Conservation (phyloP, 2,888 invertebrate species). For the Drosophila infuscata region DNA sequence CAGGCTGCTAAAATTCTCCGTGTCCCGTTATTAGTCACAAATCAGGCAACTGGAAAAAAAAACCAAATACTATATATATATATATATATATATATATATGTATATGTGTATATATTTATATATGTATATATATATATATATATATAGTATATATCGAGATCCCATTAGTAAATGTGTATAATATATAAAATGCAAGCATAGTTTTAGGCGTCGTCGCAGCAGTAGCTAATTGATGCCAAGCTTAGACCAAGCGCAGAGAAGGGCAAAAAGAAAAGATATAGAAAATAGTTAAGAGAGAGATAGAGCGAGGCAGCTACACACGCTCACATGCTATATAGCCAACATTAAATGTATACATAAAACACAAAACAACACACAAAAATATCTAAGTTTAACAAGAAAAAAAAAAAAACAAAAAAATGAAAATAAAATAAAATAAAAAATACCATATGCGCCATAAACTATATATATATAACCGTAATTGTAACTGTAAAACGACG, state of each 20-base stretch:
- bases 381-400: conserved; percentile 31
- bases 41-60: conserved; percentile 16
- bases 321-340: conserved; percentile 59
- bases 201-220: conserved; percentile 49
- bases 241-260: conserved; percentile 51
- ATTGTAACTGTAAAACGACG: conserved; percentile 45
- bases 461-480: conserved; percentile 37
- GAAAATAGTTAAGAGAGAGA: conserved; percentile 12
- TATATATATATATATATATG: neutral
- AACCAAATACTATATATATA: conserved; percentile 14
- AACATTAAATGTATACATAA: conserved; percentile 42
- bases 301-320: conserved; percentile 13
- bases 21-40: conserved; percentile 43
- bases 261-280: conserved; percentile 9
- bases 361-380: neutral
- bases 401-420: neutral
- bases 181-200: conserved; percentile 33
- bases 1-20: conserved; percentile 20
- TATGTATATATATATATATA: conserved; percentile 13
- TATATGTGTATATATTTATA: conserved; percentile 16
- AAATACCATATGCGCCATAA: conserved; percentile 48
- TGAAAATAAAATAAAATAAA: conserved; percentile 28
- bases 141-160: conserved; percentile 17
- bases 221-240: conserved; percentile 57
- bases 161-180: conserved; percentile 51